Evolutionary conservation across 2,113 vertebrate genomes (phyloP).

Genomic region (Sakesphorus luctuosus): DNA sequence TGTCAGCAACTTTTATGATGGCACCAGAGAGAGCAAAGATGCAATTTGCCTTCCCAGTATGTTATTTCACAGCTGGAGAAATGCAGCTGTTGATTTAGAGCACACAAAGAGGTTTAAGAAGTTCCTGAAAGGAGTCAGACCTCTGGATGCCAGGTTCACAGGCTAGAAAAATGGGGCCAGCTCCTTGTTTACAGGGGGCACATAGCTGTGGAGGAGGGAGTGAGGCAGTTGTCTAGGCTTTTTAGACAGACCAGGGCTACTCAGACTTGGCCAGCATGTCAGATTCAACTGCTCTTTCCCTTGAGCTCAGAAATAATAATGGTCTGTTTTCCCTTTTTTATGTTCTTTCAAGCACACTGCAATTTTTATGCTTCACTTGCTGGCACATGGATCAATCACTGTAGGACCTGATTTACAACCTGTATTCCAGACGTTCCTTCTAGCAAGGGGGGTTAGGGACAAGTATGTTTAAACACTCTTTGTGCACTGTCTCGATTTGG

Average conservation of each 20-base stretch:
- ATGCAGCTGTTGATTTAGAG: not conserved
- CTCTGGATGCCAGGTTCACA: not conserved
- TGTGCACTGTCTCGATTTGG: not conserved
- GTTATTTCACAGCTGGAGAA: not conserved
- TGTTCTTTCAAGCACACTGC: slow-evolving; percentile 27
- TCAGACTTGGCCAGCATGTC: not conserved
- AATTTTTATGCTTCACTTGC: slow-evolving; percentile 38
- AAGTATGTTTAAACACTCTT: slow-evolving; percentile 37
- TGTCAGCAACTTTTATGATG: not conserved
- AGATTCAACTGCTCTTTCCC: not conserved
- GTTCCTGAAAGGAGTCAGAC: slow-evolving; percentile 3
- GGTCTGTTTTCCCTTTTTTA: slow-evolving; percentile 14
- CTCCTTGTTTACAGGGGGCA: not conserved
- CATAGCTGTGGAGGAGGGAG: not conserved
- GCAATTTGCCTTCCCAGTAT: not conserved
- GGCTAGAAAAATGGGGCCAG: not conserved
- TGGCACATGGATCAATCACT: slow-evolving; percentile 30
- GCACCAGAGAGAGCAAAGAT: not conserved
- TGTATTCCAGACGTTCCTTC: slow-evolving; percentile 15
- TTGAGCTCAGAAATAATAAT: slow-evolving; percentile 23
- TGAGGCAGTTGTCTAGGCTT: slow-evolving; percentile 7
- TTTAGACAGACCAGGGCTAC: not conserved
- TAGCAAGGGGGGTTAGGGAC: not conserved
- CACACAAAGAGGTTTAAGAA: not conserved
- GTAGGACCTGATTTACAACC: slow-evolving; percentile 53